A percentile compares a stretch with the other conserved stretches of the same genome.
Evolutionary conservation across 2,888 invertebrate genomes (phyloP).

Genomic region (Eurytoma californica): DNA sequence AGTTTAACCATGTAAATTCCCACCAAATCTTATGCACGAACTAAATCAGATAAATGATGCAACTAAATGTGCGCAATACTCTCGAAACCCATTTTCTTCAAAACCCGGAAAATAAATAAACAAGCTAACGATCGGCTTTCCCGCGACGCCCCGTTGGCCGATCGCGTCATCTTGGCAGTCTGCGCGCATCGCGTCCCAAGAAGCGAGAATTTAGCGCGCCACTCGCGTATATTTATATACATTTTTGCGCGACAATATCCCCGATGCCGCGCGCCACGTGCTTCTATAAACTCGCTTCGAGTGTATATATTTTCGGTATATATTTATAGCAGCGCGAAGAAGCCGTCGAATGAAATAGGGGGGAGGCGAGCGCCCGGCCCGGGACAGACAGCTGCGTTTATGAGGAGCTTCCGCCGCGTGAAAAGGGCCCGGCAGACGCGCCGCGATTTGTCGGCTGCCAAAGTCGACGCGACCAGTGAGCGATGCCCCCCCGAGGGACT

Average conservation of each 20-base stretch:
- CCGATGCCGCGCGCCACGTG: not conserved
- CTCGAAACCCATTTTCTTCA: too few species aligned
- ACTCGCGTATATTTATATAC: not conserved
- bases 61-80: too few species aligned
- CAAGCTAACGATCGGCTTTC: too few species aligned
- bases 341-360: too few species aligned
- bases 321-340: constrained; percentile 9
- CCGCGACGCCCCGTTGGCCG: not conserved
- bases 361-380: too few species aligned
- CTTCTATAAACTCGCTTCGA: not conserved
- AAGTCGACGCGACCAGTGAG: too few species aligned
- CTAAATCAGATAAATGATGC: too few species aligned
- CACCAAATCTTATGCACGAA: too few species aligned
- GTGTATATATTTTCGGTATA: constrained; percentile 33
- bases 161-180: constrained; percentile 20
- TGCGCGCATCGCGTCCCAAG: not conserved
- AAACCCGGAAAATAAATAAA: too few species aligned
- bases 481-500: too few species aligned
- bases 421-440: not conserved
- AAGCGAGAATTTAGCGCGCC: constrained; percentile 5
- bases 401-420: constrained; percentile 19
- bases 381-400: constrained; percentile 10
- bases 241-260: constrained; percentile 33
- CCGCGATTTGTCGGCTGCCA: constrained; percentile 24
- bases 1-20: too few species aligned